Evolutionary conservation across 2,888 invertebrate species (phyloP).

Genomic region (Seira ritae): DNA sequence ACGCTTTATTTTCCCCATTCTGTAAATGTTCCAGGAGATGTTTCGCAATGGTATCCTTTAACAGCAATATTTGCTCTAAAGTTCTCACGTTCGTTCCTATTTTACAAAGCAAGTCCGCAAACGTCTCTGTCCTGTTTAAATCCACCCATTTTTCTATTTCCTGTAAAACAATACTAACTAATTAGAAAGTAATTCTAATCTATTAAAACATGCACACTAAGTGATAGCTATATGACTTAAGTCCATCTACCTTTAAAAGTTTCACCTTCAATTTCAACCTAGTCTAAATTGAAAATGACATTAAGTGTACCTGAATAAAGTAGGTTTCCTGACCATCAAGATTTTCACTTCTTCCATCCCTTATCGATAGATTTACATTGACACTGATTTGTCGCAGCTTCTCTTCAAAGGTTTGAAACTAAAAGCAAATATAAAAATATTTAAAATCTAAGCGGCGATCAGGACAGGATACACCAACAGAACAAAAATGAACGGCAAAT

Average conservation of each 20-base stretch:
- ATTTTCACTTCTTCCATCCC: constrained; percentile 81
- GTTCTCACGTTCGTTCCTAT: constrained; percentile 85
- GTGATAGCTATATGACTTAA: background rate
- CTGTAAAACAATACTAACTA: constrained; percentile 75
- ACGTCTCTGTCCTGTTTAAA: constrained; percentile 90
- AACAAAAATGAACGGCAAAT: background rate
- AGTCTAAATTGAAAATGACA: too few relatives aligned
- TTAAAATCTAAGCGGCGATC: background rate
- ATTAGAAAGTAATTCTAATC: background rate
- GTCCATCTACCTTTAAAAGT: constrained; percentile 2
- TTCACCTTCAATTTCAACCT: background rate
- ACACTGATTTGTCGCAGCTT: constrained; percentile 90
- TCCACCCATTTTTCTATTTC: constrained; percentile 92
- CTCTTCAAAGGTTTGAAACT: constrained; percentile 93
- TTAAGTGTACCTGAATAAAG: constrained; percentile 79
- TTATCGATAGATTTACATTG: constrained; percentile 90
- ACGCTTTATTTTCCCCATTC: constrained; percentile 53
- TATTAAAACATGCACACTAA: background rate
- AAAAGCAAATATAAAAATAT: constrained; percentile 74
- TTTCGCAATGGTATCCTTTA: constrained; percentile 85
- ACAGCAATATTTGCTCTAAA: constrained; percentile 88
- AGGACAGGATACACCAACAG: too few relatives aligned
- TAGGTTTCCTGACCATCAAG: constrained; percentile 85
- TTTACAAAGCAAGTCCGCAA: constrained; percentile 85
- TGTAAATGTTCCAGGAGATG: constrained; percentile 84